phyloP scores from a whole-genome alignment of 2,113 vertebrate species.

The Strix uralensis region DNA sequence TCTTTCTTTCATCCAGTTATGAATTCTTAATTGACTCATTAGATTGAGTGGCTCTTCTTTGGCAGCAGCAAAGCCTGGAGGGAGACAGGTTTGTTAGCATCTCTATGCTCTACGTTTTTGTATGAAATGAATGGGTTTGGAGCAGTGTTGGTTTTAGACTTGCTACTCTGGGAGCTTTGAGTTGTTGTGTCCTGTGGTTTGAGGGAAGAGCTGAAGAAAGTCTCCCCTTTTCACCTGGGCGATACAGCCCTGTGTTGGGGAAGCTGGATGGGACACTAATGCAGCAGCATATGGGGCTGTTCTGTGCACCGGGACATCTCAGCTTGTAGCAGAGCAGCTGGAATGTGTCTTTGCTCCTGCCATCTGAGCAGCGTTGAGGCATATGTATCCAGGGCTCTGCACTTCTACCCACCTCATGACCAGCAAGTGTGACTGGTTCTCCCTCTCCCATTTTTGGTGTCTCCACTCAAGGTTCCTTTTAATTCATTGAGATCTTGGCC shows the following conservation, averaged over 20 bases:
- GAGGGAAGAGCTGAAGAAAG: neutral
- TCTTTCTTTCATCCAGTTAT: conserved; percentile 22
- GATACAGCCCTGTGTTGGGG: neutral
- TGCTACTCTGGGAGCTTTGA: neutral
- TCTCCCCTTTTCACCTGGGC: neutral
- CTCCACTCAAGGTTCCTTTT: neutral
- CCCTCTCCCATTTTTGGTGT: neutral
- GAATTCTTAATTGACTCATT: conserved; percentile 67
- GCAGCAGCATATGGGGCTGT: neutral
- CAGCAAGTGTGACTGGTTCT: neutral
- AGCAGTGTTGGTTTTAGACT: conserved; percentile 18
- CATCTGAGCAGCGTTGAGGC: neutral
- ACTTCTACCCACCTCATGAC: accelerated
- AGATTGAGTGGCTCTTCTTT: conserved; percentile 44
- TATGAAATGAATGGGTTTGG: conserved; percentile 27
- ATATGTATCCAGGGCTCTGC: neutral
- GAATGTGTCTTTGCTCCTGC: neutral
- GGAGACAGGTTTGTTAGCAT: conserved; percentile 42
- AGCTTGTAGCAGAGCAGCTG: neutral
- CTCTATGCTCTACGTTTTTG: neutral
- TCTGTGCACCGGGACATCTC: neutral
- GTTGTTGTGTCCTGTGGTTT: neutral
- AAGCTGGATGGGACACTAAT: neutral
- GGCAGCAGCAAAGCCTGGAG: conserved; percentile 33
- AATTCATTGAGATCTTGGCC: neutral